These are phyloP conservation scores for Dermolepida albohirtum DNA, from an alignment of 2,888 invertebrate species.

Conservation along the genomic window DNA sequence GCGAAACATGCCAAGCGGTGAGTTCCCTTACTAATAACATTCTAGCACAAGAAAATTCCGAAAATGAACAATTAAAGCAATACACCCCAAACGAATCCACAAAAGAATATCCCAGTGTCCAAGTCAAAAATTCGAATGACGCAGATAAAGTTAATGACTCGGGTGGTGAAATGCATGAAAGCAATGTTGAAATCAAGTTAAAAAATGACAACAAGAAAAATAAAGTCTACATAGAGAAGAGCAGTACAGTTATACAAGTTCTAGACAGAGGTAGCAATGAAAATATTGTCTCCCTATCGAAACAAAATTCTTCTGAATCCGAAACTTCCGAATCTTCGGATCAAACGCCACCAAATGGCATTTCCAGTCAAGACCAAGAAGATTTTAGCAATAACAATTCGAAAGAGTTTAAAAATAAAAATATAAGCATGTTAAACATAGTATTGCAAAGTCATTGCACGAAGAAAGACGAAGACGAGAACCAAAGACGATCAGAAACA, in stretches of 20 bases:
- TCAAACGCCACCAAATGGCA: slow-evolving; percentile 9
- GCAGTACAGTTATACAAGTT: slow-evolving; percentile 63
- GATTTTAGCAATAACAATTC: slow-evolving; percentile 40
- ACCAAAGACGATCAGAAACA: neutral
- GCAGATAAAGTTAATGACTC: slow-evolving; percentile 12
- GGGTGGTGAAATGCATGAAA: slow-evolving; percentile 15
- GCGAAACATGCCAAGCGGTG: slow-evolving; percentile 61
- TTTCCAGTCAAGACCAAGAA: slow-evolving; percentile 3
- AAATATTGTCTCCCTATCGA: slow-evolving; percentile 14
- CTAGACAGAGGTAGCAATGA: slow-evolving; percentile 50
- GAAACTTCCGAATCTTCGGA: slow-evolving; percentile 43
- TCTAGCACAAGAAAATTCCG: slow-evolving; percentile 43
- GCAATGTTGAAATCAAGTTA: slow-evolving; percentile 38
- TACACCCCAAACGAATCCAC: slow-evolving; percentile 46
- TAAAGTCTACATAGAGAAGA: slow-evolving; percentile 62
- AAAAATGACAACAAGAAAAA: slow-evolving; percentile 39
- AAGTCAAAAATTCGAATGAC: neutral
- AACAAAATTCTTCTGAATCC: slow-evolving; percentile 38
- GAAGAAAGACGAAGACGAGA: neutral
- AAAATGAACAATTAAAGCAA: slow-evolving; percentile 2
- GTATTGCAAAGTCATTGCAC: slow-evolving; percentile 44
- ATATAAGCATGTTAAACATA: slow-evolving; percentile 50
- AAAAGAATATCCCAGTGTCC: slow-evolving; percentile 43
- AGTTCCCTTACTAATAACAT: slow-evolving; percentile 54
- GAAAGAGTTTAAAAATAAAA: slow-evolving; percentile 44